phyloP scores from a whole-genome alignment of 2,113 vertebrate species.

The Ctenomys sociabilis region DNA sequence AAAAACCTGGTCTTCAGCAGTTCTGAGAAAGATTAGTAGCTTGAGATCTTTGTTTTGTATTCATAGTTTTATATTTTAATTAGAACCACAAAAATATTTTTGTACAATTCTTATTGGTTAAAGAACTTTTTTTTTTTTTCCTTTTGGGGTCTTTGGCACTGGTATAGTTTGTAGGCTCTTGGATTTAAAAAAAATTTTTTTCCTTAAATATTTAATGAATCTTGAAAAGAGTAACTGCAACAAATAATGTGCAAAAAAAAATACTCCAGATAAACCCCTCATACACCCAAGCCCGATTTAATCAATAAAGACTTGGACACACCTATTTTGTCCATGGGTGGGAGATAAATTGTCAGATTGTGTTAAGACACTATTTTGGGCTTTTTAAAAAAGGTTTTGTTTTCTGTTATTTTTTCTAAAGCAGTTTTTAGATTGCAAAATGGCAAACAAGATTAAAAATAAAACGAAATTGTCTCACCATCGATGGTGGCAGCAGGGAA shows the following conservation, averaged over 20 bases:
- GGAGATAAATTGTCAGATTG: conserved; percentile 62
- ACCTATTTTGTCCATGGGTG: conserved; percentile 37
- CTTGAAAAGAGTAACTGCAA: conserved; percentile 53
- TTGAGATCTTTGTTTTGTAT: not conserved
- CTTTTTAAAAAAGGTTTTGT: conserved; percentile 15
- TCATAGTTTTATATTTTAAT: conserved; percentile 43
- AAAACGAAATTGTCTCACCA: conserved; percentile 61
- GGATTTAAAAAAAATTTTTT: not conserved
- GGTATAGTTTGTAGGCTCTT: conserved; percentile 12
- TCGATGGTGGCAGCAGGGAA: not conserved
- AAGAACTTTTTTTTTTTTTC: conserved; percentile 53
- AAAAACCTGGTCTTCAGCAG: not conserved
- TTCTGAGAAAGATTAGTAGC: not conserved
- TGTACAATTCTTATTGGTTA: conserved; percentile 27
- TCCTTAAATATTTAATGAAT: conserved; percentile 60
- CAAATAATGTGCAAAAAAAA: conserved; percentile 30
- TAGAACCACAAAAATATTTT: conserved; percentile 46
- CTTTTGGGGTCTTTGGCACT: not conserved
- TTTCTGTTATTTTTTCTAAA: conserved; percentile 55
- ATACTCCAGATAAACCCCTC: not conserved
- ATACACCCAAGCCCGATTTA: not conserved
- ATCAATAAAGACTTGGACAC: conserved; percentile 37
- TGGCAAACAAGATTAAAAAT: conserved; percentile 73
- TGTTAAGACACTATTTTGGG: conserved; percentile 36
- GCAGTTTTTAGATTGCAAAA: conserved; percentile 58